Base-by-base conservation (phyloP, 2,888 invertebrate genomes). In the Cryptosula pallasiana region DNA sequence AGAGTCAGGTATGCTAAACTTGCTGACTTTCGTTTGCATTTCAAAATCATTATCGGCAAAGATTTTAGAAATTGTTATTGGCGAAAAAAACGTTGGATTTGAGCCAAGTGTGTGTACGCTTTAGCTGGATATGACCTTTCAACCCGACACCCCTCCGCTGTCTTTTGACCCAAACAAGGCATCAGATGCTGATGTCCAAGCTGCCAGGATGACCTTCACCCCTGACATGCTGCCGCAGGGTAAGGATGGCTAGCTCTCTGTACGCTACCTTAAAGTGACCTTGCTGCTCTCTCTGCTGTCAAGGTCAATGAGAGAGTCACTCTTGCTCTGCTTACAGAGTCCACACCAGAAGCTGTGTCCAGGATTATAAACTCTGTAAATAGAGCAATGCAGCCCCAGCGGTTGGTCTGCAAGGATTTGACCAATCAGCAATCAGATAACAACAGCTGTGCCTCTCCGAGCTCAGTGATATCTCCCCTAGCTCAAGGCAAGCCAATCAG, bases 321-420 rank as follows among this genome's bases (percentile, higher is more conserved):
- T n/a, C n/a, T n/a, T n/a, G 45, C 45, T 45, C 20, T 45, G 45
- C 5, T 45, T 45, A 5, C 25, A 63, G 63, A 63, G 27, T 63
- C 63, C 1, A 63, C 63, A 16, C 63, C 63, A 27, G 63, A 63
- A 3, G 63, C 63, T 13, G 32, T 63, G 2, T 27, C 32, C 5
- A 63, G 63, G 63, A 63, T 63, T 32, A 9, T 63, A n/a, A 63
- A 63, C 1, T 63, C 63, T 27, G 63, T 63, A n/a, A 32, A 9
- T 34, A 27, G 32, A 32, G 29, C 32, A 29, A 27, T 63, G 32
- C 9, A 63, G 27, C 63, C 63, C 16, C 63, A 32, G 27, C 2
- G 27, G 9, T 5, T 29, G 27, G 63, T 32, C 9, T 20, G 63
- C 29, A 63, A 63, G n/a, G 63, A 63, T 45, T 45, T 45, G 45